phyloP scores from a whole-genome alignment of 1,140 invertebrate species.

The Leptinotarsa undecemlineata region DNA sequence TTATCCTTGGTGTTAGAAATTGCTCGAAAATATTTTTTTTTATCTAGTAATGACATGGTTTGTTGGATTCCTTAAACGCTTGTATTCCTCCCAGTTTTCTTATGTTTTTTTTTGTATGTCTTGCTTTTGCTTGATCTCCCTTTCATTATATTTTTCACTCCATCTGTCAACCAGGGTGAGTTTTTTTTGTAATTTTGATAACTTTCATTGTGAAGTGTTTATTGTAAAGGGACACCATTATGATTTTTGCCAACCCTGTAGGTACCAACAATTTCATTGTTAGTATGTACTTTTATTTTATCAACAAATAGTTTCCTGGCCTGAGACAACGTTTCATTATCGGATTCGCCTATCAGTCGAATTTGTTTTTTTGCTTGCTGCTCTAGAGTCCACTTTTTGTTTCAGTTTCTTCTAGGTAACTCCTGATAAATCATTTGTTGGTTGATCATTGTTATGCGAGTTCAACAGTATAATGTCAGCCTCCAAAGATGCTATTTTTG shows the following conservation, averaged over 20 bases:
- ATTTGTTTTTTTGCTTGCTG: slow-evolving; percentile 21
- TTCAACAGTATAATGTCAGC: slow-evolving; percentile 13
- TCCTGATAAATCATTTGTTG: slow-evolving; percentile 6
- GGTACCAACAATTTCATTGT: slow-evolving; percentile 12
- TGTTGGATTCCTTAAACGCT: neutral
- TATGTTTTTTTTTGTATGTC: neutral
- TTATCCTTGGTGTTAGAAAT: neutral
- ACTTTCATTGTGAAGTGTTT: too few species aligned
- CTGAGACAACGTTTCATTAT: slow-evolving; percentile 16
- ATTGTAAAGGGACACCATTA: slow-evolving; percentile 2
- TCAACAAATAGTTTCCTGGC: slow-evolving; percentile 14
- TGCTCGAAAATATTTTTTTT: neutral
- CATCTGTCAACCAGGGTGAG: too few species aligned
- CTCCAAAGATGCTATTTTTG: slow-evolving; percentile 16
- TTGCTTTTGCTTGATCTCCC: too few species aligned
- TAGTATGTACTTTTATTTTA: neutral
- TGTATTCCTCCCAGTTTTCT: neutral
- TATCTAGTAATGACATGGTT: neutral
- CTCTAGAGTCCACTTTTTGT: slow-evolving; percentile 14
- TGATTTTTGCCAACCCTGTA: neutral
- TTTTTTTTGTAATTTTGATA: too few species aligned
- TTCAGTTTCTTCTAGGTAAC: slow-evolving; percentile 17
- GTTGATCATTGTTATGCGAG: slow-evolving; percentile 9
- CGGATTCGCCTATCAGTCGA: slow-evolving; percentile 14
- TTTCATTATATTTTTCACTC: too few species aligned